Evolutionary conservation across 2,888 invertebrate species (phyloP), one percentile per base, ranked within the genome.

Genomic region (Embidobia sp.): DNA sequence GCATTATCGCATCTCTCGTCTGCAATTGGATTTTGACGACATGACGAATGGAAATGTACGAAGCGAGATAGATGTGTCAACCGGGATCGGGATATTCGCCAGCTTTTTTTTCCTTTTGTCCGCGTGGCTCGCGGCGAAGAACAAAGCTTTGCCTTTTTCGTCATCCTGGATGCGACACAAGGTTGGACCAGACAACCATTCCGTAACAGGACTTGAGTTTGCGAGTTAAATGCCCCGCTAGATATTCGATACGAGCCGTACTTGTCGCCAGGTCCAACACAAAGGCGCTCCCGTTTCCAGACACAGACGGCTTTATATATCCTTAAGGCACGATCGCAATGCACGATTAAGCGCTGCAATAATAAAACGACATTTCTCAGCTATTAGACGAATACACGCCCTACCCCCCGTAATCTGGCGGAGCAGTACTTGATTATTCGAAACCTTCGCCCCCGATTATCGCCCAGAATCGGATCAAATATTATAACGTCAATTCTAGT

Each of bases 291-390:
- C 51, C 49, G 53, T 61, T 59, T 66, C 19, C 11, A 57, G 40
- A 67, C 63, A 67, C 8, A 59, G 53, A 73, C 53, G 67, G 35
- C 51, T 48, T 55, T 57, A 66, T 67, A 59, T 77, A 73, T 61
- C 66, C 67, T 73, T 73, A 67, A 67, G 55, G 61, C 67, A 77
- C 72, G 46, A 63, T 69, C 51, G 57, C 69, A 31, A 73, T 48
- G 73, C 64, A 42, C 77, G 73, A 77, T 77, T 74, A 74, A 78
- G 49, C 69, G 26, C 6, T 19, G 51, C 33, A 57, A 77, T 69
- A 69, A 73, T 67, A 51, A 37, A 63, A 70, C 49, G 29, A 48
- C 66, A 42, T 49, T 48, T 48, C 37, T 31, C 31, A 10, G 26
- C 44, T 59, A 51, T 70, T 59, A 51, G 35, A 49, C 27, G 27